These are phyloP conservation scores for Trichogramma dendrolimi DNA, from an alignment of 2,888 invertebrate species.

Conservation along the genomic window DNA sequence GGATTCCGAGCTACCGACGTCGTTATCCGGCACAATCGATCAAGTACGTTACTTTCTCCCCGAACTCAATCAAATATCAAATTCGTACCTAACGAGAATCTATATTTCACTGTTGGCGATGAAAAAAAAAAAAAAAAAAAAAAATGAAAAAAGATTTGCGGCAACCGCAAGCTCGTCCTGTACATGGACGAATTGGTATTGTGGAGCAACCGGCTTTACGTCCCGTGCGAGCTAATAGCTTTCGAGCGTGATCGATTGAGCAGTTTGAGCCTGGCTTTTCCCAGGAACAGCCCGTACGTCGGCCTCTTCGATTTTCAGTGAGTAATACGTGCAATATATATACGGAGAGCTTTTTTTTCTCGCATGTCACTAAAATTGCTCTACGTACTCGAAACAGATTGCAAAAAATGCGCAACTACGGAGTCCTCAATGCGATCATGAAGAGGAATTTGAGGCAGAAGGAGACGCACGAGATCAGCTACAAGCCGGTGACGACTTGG, in stretches of 20 bases:
- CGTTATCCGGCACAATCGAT: background rate
- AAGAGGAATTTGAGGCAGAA: background rate
- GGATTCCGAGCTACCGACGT: background rate
- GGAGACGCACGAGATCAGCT: background rate
- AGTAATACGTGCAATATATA: slow-evolving; percentile 1
- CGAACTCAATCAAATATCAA: background rate
- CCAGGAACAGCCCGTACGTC: slow-evolving; percentile 19
- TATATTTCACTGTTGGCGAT: background rate
- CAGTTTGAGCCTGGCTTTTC: slow-evolving; percentile 9
- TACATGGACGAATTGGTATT: slow-evolving; percentile 9
- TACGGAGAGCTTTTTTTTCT: background rate
- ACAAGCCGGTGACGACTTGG: slow-evolving; percentile 3
- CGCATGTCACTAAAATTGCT: background rate
- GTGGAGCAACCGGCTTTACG: background rate
- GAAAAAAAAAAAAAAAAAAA: too few relatives aligned
- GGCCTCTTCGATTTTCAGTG: slow-evolving; percentile 14
- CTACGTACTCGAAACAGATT: background rate
- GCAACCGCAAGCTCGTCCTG: background rate
- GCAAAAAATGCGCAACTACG: slow-evolving; percentile 7
- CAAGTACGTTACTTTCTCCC: background rate
- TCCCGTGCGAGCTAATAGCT: slow-evolving; percentile 10
- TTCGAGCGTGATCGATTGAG: background rate
- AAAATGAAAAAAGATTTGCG: slow-evolving; percentile 2
- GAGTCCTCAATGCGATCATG: slow-evolving; percentile 4
- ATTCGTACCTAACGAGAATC: background rate